Conservation (phyloP, 1,140 invertebrate genomes). For the Pseudomyrmex flavicornis region DNA sequence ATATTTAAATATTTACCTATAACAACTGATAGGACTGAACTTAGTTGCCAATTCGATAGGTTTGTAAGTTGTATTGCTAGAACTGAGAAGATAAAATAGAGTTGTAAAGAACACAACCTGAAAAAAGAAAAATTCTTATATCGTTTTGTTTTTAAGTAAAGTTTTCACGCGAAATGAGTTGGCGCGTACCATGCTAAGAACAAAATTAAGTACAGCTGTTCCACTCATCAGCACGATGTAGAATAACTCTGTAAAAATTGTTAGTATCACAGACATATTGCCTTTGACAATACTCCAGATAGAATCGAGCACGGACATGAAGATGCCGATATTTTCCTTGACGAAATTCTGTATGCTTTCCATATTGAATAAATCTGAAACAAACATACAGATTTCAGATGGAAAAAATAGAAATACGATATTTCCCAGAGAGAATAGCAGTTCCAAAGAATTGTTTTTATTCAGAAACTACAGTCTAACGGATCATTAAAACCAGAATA, state of each 20-base stretch:
- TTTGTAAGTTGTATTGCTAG: slow-evolving; percentile 95
- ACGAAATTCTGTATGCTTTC: slow-evolving; percentile 92
- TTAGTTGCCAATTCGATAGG: slow-evolving; percentile 94
- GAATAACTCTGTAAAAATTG: slow-evolving; percentile 93
- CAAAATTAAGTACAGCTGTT: slow-evolving; percentile 96
- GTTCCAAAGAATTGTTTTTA: no score
- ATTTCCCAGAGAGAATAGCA: no score
- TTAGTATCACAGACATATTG: slow-evolving; percentile 96
- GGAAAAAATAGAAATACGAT: neutral
- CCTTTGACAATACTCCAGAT: slow-evolving; percentile 96
- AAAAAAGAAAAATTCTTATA: slow-evolving; percentile 65
- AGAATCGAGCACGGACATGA: slow-evolving; percentile 95
- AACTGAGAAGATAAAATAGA: slow-evolving; percentile 96
- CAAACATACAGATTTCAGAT: slow-evolving; percentile 11
- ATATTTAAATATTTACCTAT: slow-evolving; percentile 80
- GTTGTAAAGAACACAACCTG: slow-evolving; percentile 98
- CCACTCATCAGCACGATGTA: slow-evolving; percentile 96
- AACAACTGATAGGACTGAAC: slow-evolving; percentile 88
- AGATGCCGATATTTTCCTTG: slow-evolving; percentile 96
- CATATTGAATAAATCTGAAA: slow-evolving; percentile 90
- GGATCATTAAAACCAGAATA: neutral
- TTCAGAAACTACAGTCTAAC: no score
- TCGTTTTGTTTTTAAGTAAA: neutral
- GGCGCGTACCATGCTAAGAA: slow-evolving; percentile 93
- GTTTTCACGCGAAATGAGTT: neutral